Evolutionary conservation across 2,113 vertebrate genomes (phyloP).

Genomic region (Emydura subglobosa): DNA sequence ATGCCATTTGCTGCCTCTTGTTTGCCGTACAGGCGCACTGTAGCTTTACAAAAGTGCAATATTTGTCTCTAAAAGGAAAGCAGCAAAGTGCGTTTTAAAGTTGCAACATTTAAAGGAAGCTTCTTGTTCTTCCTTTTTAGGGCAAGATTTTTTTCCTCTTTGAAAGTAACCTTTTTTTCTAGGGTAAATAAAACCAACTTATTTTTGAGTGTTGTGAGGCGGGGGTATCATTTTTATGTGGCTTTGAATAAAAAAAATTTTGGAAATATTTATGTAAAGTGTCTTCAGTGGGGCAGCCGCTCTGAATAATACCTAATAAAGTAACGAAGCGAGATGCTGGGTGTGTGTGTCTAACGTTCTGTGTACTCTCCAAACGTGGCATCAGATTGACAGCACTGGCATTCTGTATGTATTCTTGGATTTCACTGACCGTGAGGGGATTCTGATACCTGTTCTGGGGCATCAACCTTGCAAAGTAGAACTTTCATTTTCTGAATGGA

Average conservation of each 20-base stretch:
- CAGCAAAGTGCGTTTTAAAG: neutral
- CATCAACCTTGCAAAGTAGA: neutral
- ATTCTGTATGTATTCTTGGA: neutral
- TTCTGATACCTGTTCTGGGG: neutral
- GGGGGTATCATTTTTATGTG: slow-evolving; percentile 37
- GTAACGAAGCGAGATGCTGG: slow-evolving; percentile 52
- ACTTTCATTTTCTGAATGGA: neutral
- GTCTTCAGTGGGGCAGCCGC: slow-evolving; percentile 27
- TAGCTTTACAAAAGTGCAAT: neutral
- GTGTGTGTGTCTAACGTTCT: neutral
- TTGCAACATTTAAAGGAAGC: neutral
- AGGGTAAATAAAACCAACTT: slow-evolving; percentile 42
- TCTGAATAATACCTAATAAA: slow-evolving; percentile 81
- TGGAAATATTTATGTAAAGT: slow-evolving; percentile 58
- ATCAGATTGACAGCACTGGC: slow-evolving; percentile 1
- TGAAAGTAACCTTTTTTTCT: slow-evolving; percentile 24
- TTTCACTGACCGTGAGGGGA: neutral
- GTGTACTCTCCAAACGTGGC: accelerated
- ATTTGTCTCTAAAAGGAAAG: neutral
- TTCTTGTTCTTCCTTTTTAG: neutral
- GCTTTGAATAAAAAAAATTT: slow-evolving; percentile 23
- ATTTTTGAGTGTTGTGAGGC: slow-evolving; percentile 8
- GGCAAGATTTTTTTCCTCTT: slow-evolving; percentile 10
- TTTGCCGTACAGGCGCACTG: neutral
- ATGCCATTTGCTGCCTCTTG: neutral